Percentiles rank a stretch among this genome's conserved stretches.
phyloP scores from a whole-genome alignment of 2,888 invertebrate species.

The Ophonus ardosiacus region DNA sequence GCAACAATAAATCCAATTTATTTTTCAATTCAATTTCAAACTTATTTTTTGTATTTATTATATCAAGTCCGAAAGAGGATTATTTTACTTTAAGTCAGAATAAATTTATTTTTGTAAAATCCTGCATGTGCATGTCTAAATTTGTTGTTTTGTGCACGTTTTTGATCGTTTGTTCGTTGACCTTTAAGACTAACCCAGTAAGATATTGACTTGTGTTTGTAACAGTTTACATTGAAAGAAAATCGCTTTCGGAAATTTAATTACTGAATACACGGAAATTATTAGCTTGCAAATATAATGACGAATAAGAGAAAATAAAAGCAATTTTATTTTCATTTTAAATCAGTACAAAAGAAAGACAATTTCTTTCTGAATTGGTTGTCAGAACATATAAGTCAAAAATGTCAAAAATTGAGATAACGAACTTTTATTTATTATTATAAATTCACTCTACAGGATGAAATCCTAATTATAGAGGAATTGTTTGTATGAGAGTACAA shows the following conservation, averaged over 20 bases:
- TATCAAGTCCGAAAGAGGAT: neutral
- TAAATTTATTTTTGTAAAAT: neutral
- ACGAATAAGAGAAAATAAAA: neutral
- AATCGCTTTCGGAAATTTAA: neutral
- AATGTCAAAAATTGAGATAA: no score
- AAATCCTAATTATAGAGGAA: conserved; percentile 3
- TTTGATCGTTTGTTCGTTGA: conserved; percentile 16
- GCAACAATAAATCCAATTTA: neutral
- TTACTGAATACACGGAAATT: neutral
- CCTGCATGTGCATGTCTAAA: neutral
- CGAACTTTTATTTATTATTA: no score
- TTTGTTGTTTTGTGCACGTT: neutral
- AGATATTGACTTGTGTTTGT: conserved; percentile 37
- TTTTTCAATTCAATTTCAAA: neutral
- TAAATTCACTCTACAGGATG: no score
- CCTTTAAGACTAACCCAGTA: neutral
- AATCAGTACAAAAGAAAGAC: neutral
- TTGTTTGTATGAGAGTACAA: no score
- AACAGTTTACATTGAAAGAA: conserved; percentile 24
- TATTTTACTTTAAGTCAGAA: neutral
- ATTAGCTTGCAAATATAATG: neutral
- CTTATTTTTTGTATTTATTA: neutral
- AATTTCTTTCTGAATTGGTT: no score
- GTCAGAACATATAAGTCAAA: no score
- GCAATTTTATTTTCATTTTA: no score